Percentiles rank a stretch among this genome's conserved stretches.
These are phyloP conservation scores for Habrosyne pyritoides DNA, from an alignment of 2,888 invertebrate species.

Conservation along the genomic window DNA sequence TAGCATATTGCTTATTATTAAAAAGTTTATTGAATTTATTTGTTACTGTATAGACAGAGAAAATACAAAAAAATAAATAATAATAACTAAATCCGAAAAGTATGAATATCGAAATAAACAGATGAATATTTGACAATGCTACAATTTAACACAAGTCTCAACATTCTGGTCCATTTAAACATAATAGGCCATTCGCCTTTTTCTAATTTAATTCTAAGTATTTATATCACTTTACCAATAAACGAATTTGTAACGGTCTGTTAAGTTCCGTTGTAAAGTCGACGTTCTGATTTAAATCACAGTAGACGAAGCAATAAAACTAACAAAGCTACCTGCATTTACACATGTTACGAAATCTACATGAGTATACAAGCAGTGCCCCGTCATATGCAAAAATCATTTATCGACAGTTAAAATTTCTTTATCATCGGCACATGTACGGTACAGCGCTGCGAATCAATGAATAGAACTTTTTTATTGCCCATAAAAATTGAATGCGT, in stretches of 20 bases:
- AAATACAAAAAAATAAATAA: neutral
- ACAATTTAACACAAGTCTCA: conserved; percentile 25
- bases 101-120: conserved; percentile 8
- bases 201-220: conserved; percentile 50
- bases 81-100: neutral
- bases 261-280: conserved; percentile 63
- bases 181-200: conserved; percentile 50
- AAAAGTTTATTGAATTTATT: no score
- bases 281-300: conserved; percentile 67
- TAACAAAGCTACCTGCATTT: conserved; percentile 63
- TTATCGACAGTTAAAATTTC: conserved; percentile 76
- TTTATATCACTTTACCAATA: conserved; percentile 62
- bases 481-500: conserved; percentile 75
- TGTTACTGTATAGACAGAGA: no score
- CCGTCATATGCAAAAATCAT: conserved; percentile 81
- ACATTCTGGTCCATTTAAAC: conserved; percentile 41
- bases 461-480: conserved; percentile 76
- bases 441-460: conserved; percentile 62
- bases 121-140: conserved; percentile 22
- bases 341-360: conserved; percentile 72
- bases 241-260: conserved; percentile 70
- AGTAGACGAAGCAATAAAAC: conserved; percentile 55
- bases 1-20: no score
- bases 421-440: conserved; percentile 70
- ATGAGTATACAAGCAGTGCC: conserved; percentile 49